Percentiles rank a stretch among this genome's conserved stretches.
phyloP scores from a whole-genome alignment of 2,113 vertebrate genomes.

The Neodontobutis hainanensis region DNA sequence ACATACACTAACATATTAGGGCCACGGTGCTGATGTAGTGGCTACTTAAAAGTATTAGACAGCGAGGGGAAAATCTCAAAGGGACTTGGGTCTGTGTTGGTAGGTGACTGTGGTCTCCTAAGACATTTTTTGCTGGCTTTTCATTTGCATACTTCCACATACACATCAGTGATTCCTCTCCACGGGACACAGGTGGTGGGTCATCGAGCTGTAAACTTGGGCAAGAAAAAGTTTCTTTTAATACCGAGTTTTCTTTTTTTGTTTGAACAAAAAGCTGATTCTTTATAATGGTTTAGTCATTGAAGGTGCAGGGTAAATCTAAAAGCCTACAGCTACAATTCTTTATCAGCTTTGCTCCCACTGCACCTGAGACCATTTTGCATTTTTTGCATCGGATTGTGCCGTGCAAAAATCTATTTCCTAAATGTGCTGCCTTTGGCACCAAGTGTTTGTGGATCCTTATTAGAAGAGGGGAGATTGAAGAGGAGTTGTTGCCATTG shows the following conservation, averaged over 20 bases:
- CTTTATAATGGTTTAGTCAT: background rate
- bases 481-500: conserved; percentile 72
- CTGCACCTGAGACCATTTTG: conserved; percentile 45
- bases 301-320: background rate
- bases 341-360: background rate
- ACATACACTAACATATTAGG: conserved; percentile 42
- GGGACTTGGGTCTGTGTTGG: conserved; percentile 21
- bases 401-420: conserved; percentile 15
- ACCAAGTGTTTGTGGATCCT: conserved; percentile 35
- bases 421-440: conserved; percentile 33
- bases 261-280: background rate
- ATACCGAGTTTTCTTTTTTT: background rate
- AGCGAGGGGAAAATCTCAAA: conserved; percentile 45
- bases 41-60: conserved; percentile 53
- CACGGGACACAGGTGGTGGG: conserved; percentile 15
- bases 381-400: conserved; percentile 8
- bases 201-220: background rate
- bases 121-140: conserved; percentile 34
- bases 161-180: conserved; percentile 21
- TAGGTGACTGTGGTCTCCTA: conserved; percentile 28
- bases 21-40: conserved; percentile 43
- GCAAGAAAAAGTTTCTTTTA: background rate
- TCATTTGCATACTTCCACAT: conserved; percentile 46
- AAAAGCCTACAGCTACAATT: background rate
- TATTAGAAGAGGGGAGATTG: conserved; percentile 56